These are phyloP conservation scores for Macropodus opercularis DNA, from an alignment of 2,797 vertebrate genomes.

Conservation along the genomic window DNA sequence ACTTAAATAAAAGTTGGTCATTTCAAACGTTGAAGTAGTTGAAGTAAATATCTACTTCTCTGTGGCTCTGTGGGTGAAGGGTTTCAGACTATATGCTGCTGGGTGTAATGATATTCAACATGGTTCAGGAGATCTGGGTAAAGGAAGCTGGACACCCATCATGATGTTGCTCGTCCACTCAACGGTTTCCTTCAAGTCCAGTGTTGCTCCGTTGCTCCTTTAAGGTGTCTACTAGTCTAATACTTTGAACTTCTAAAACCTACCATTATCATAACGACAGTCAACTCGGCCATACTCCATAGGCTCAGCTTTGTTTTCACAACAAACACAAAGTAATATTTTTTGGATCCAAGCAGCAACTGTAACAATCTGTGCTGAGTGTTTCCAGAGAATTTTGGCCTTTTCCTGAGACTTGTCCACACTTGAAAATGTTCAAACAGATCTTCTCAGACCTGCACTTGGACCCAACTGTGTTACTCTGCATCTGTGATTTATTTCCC, in stretches of 20 bases:
- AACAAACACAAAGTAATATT: constrained; percentile 11
- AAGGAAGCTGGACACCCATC: constrained; percentile 38
- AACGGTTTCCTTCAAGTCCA: background rate
- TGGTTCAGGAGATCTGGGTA: constrained; percentile 19
- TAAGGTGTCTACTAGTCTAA: background rate
- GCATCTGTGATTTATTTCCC: constrained; percentile 2
- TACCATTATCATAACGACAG: background rate
- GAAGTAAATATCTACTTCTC: constrained; percentile 34
- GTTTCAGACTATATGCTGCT: constrained; percentile 35
- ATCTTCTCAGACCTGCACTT: background rate
- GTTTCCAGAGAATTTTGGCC: background rate
- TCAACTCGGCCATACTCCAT: background rate
- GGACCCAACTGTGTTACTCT: background rate
- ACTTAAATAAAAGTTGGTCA: constrained; percentile 43
- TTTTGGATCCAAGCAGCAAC: background rate
- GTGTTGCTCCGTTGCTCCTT: background rate
- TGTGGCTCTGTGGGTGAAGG: constrained; percentile 43
- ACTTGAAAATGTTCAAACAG: constrained; percentile 3
- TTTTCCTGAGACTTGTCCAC: background rate
- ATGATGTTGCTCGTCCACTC: constrained; percentile 33
- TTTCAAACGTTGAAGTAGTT: constrained; percentile 46
- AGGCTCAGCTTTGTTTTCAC: constrained; percentile 22
- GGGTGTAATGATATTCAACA: constrained; percentile 8
- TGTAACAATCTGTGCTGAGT: background rate
- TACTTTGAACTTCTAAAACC: constrained; percentile 15